phyloP scores from a whole-genome alignment of 2,113 vertebrate genomes.

The Hydropotes inermis region DNA sequence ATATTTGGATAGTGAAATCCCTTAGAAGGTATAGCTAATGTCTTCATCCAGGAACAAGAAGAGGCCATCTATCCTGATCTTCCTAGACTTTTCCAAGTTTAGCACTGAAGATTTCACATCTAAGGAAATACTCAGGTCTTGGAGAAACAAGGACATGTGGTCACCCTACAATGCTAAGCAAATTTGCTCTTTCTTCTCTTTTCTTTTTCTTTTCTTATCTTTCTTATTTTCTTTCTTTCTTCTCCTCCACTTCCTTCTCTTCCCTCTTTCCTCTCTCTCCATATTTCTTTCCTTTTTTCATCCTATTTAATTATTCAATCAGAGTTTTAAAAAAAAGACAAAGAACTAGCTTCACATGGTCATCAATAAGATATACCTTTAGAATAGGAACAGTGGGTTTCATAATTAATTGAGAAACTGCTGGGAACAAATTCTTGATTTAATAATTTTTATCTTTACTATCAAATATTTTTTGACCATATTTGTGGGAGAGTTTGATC shows the following conservation, averaged over 20 bases:
- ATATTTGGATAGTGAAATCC: not conserved
- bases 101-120: not conserved
- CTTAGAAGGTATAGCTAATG: not conserved
- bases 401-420: not conserved
- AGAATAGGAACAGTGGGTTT: not conserved
- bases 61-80: not conserved
- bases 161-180: not conserved
- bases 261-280: accelerated
- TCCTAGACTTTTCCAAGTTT: not conserved
- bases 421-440: not conserved
- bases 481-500: not conserved
- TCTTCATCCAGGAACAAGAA: not conserved
- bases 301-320: not conserved
- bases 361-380: not conserved
- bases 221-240: not conserved
- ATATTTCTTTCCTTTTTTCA: not conserved
- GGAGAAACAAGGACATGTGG: not conserved
- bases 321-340: not conserved
- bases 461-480: not conserved
- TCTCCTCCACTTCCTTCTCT: too few relatives aligned
- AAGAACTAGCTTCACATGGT: not conserved
- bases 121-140: not conserved
- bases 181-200: not conserved
- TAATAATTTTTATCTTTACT: not conserved
- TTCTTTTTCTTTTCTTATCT: not conserved